These are phyloP conservation scores for Chaetura pelagica DNA, from an alignment of 2,113 vertebrate genomes.

Conservation along the genomic window DNA sequence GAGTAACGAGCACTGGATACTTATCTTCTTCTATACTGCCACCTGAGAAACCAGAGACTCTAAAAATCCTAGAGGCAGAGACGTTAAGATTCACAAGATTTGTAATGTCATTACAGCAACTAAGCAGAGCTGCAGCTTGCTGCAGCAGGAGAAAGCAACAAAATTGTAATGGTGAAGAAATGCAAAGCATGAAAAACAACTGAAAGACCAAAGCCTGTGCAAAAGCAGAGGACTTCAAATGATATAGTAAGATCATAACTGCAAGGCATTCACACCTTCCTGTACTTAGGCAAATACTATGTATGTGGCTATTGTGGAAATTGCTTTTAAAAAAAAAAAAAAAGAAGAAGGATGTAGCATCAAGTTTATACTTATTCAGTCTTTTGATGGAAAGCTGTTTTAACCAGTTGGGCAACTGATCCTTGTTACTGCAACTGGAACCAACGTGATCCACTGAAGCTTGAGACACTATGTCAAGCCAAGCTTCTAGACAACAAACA, in stretches of 20 bases:
- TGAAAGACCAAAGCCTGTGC: neutral
- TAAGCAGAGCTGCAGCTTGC: neutral
- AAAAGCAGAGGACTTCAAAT: neutral
- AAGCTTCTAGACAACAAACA: neutral
- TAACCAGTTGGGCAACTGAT: neutral
- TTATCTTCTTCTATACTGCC: neutral
- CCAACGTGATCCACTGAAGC: neutral
- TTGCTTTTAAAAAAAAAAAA: neutral
- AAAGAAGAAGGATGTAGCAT: neutral
- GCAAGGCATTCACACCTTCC: fast-evolving
- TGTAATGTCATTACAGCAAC: neutral
- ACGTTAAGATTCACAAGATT: neutral
- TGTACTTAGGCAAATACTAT: neutral
- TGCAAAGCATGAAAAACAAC: neutral
- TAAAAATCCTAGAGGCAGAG: neutral
- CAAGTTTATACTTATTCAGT: neutral
- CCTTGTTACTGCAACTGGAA: neutral
- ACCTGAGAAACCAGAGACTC: neutral
- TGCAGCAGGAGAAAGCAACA: neutral
- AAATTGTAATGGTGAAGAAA: neutral
- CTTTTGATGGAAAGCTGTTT: neutral
- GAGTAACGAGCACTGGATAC: neutral
- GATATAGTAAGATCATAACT: neutral
- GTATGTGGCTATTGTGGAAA: neutral
- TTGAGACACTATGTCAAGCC: neutral